Percentiles rank a stretch among this genome's conserved stretches.
Conservation (phyloP, 1,140 invertebrate genomes). For the Aphelenchoides fujianensis region DNA sequence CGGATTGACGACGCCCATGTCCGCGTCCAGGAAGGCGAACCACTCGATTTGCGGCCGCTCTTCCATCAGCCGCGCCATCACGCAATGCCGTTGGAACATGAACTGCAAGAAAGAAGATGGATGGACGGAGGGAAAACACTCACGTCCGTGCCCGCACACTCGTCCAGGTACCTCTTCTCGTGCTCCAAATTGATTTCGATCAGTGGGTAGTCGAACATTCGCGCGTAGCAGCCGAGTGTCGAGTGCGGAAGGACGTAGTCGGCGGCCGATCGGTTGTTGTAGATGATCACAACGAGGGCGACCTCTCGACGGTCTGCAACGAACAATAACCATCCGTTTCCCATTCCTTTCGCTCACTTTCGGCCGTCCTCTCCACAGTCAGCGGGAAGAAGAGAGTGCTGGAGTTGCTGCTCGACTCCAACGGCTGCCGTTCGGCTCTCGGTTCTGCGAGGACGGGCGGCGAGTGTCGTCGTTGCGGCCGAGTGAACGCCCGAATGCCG, state of each 20-base stretch:
- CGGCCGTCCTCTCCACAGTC: neutral
- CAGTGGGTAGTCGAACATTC: slow-evolving; percentile 22
- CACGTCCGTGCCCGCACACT: slow-evolving; percentile 31
- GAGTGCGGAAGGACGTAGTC: slow-evolving; percentile 30
- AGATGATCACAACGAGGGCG: slow-evolving; percentile 63
- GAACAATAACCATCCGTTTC: too few species aligned
- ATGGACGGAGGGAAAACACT: neutral
- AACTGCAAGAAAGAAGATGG: slow-evolving; percentile 26
- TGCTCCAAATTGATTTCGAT: slow-evolving; percentile 18
- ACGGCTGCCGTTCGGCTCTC: too few species aligned
- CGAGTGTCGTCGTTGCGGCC: too few species aligned
- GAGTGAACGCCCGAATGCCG: too few species aligned
- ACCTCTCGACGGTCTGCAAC: neutral
- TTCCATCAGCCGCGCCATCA: slow-evolving; percentile 33
- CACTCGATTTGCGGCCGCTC: slow-evolving; percentile 28
- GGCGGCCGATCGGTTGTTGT: neutral
- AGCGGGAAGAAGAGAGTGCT: slow-evolving; percentile 7
- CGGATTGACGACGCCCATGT: slow-evolving; percentile 49
- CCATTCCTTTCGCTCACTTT: neutral
- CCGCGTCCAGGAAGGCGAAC: slow-evolving; percentile 49
- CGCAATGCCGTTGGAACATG: slow-evolving; percentile 49
- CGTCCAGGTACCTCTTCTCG: neutral
- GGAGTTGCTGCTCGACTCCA: too few species aligned
- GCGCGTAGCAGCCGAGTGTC: slow-evolving; percentile 28
- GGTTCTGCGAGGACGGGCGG: too few species aligned